Evolutionary conservation across 2,113 vertebrate genomes (phyloP), one percentile per base, ranked within the genome.

Genomic region (Gulo gulo): DNA sequence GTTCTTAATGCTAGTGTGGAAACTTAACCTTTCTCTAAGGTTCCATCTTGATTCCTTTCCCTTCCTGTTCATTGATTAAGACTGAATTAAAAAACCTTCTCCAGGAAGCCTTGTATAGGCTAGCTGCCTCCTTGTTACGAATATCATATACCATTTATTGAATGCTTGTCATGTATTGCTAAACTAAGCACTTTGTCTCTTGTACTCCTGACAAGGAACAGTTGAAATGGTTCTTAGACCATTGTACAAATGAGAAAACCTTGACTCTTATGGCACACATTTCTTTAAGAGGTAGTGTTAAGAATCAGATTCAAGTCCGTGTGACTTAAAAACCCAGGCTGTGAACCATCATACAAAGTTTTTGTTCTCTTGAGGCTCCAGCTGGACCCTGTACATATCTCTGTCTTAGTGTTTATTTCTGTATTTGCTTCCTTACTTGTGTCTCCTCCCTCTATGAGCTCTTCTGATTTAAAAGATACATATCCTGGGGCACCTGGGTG

Each of bases 1-100:
- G 31, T 87, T 79, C 55, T 90, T 26, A 67, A 5, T 95, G 21
- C 45, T 69, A 34, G 5, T 59, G 2, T 95, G 45, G 61, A 79
- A 95, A 93, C 14, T 85, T 97, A 84, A 55, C 26, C 13, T 89
- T 94, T 90, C 74, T 82, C 50, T 84, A 69, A 84, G 24, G 6
- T 88, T 92, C 45, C 5, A 16, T 97, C 18, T 88, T 45, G 15
- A 59, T 80, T 74, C 36, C 29, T 63, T 97, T 45, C 8, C 15
- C 39, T 95, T 86, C 21, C 26, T 82, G 1, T 87, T 76, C 39
- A 26, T 45, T 85, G 71, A 29, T 92, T 95, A 73, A 80, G 55
- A 97, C 73, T 80, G 45, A 74, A 31, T 74, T 81, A 7, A 71
- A 71, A 81, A 91, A 63, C 11, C 8, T 65, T 45, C 65, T 88